Conservation (phyloP, 1,140 invertebrate genomes). For the Calliphora vicina region DNA sequence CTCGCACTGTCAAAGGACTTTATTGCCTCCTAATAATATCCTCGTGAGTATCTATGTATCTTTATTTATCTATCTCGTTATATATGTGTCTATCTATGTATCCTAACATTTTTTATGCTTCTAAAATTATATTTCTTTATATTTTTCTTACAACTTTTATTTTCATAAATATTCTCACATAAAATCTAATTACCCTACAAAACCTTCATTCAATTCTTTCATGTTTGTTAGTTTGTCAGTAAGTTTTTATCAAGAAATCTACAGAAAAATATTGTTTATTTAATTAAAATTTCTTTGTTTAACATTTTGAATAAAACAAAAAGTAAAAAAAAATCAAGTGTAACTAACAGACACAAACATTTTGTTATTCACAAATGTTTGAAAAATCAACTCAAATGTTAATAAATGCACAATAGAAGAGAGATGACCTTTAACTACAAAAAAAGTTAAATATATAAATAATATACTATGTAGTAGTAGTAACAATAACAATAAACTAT, state of each 20-base stretch:
- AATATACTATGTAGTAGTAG: neutral
- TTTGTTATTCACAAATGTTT: neutral
- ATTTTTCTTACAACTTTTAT: neutral
- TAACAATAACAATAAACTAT: neutral
- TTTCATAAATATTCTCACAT: neutral
- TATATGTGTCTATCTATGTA: too few species aligned
- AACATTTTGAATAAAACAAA: neutral
- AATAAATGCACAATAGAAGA: neutral
- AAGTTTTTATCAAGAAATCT: neutral
- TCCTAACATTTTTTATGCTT: too few species aligned
- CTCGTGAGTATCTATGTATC: too few species aligned
- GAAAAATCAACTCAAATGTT: neutral
- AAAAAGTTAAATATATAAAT: neutral
- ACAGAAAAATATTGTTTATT: neutral
- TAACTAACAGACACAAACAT: neutral
- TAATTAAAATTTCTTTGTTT: constrained; percentile 11
- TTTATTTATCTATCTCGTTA: too few species aligned
- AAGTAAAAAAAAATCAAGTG: neutral
- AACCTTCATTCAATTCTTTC: neutral
- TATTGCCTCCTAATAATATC: too few species aligned
- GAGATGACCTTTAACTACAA: neutral
- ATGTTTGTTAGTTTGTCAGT: too few species aligned
- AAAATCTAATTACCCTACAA: neutral
- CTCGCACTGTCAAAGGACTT: too few species aligned
- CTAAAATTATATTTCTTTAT: neutral